phyloP scores from a whole-genome alignment of 2,113 vertebrate species.

The cattle (Bos taurus) region DNA sequence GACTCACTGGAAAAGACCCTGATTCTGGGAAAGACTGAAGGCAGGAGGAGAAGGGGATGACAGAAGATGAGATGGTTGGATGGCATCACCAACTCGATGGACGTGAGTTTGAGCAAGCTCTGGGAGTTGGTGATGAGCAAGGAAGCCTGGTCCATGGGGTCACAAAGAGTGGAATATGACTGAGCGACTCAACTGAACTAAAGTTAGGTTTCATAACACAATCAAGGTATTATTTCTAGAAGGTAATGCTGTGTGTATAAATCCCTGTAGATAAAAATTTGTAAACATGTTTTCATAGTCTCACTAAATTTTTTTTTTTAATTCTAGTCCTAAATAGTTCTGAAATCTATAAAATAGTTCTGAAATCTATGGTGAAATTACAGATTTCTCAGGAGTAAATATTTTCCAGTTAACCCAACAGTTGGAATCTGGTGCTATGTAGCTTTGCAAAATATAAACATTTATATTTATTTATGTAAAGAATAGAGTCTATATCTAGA shows the following conservation, averaged over 20 bases:
- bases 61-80: neutral
- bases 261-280: neutral
- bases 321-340: neutral
- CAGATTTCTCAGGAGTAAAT: neutral
- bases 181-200: neutral
- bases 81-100: neutral
- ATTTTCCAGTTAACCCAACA: neutral
- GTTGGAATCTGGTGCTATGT: neutral
- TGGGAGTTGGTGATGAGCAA: neutral
- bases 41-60: neutral
- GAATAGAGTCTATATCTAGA: neutral
- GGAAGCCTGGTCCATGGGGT: neutral
- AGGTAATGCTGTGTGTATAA: neutral
- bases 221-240: neutral
- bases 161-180: neutral
- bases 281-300: neutral
- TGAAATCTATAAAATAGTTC: neutral
- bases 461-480: neutral
- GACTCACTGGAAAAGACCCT: neutral
- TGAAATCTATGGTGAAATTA: neutral
- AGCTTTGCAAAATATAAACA: neutral
- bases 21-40: neutral
- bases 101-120: neutral
- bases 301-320: neutral
- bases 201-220: neutral